Base-by-base conservation (phyloP, 2,797 vertebrate genomes). In the Rhyacichthys aspro region DNA sequence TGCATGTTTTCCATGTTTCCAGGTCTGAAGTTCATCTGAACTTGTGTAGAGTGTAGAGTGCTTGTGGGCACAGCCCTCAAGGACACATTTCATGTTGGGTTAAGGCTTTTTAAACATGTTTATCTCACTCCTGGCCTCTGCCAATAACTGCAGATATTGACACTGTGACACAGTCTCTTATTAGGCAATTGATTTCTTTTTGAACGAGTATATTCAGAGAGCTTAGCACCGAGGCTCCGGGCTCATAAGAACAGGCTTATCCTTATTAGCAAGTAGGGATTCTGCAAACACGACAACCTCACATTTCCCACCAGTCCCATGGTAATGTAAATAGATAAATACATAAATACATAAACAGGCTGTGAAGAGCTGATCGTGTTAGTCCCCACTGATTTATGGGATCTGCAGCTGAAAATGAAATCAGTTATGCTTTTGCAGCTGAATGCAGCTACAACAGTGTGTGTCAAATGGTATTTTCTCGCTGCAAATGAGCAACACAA, bases 281-380 rank as follows among this genome's bases (percentile, higher is more conserved):
- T 79, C 72, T 15, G 65, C 79, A 81, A 87, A 88, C 86, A 89
- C 74, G 87, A 82, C 81, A 85, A 77, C 67, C 61, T 5, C 59
- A 17, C 80, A 74, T 70, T 76, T 55, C 64, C 57, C 74, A 75
- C 72, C 61, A 67, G 74, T 87, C 85, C 82, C 82, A 62, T 17
- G 81, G 84, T 71, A 73, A 55, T 73, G 86, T 89, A 90, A 91
- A 90, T 88, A 88, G 86, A 90, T 88, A 88, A 90, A 88, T 86
- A 86, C 80, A 89, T 86, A 86, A 86, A 84, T 83, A 84, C 83
- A 86, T 88, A 89, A 90, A 89, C 88, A 88, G 79, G 74, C 82
- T 75, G 72, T 72, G 82, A 74, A 80, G 67, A 49, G 77, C 87
- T 76, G 78, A 83, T 87, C 74, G 66, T 8, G 59, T 82, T 82